Percentiles rank a stretch among this genome's conserved stretches.
Conservation (phyloP, 53 echinoderm and acorn worm species). For the Stichopus horrens region DNA sequence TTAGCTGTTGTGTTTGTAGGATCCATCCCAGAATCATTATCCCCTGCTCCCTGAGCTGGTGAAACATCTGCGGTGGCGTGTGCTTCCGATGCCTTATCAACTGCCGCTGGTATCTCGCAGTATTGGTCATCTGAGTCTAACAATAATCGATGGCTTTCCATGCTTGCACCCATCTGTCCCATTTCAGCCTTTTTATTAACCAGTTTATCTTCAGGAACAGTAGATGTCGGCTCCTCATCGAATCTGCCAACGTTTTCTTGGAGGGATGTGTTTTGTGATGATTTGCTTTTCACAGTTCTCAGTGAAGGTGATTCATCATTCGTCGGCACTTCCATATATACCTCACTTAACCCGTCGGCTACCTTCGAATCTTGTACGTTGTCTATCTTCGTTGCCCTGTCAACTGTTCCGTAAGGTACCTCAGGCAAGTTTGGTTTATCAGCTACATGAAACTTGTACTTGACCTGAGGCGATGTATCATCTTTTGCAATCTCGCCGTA, state of each 20-base stretch:
- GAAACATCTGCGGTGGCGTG: neutral
- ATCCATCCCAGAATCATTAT: neutral
- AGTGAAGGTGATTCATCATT: too few relatives aligned
- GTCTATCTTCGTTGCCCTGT: neutral
- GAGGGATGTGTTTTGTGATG: too few relatives aligned
- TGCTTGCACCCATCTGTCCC: too few relatives aligned
- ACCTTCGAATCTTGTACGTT: too few relatives aligned
- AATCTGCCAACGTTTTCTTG: too few relatives aligned
- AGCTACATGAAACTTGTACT: neutral
- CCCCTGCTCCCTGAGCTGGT: neutral
- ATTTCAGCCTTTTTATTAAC: too few relatives aligned
- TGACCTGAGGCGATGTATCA: neutral
- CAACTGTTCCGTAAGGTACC: neutral
- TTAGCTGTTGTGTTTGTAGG: too few relatives aligned
- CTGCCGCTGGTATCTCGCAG: neutral
- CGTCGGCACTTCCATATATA: too few relatives aligned
- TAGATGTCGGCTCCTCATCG: too few relatives aligned
- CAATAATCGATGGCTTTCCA: neutral
- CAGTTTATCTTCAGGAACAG: too few relatives aligned
- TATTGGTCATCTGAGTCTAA: neutral
- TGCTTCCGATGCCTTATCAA: neutral
- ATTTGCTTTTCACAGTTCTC: too few relatives aligned
- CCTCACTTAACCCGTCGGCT: too few relatives aligned
- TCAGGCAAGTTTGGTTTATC: neutral
- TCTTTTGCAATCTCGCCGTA: neutral